phyloP scores from a whole-genome alignment of 2,113 vertebrate genomes.

The Cervus canadensis region DNA sequence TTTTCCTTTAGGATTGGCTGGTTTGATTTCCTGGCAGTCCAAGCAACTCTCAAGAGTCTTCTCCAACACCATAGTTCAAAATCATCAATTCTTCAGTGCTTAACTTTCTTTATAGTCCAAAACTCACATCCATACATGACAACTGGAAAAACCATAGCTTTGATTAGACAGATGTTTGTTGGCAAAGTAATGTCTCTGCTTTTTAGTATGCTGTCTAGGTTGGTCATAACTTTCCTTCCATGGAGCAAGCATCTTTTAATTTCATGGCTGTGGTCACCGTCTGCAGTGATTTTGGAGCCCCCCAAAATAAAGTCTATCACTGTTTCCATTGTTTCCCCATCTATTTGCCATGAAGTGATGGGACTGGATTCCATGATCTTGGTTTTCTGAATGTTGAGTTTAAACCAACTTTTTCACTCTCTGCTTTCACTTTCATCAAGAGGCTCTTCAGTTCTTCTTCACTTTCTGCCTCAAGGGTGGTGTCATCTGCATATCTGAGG shows the following conservation, averaged over 20 bases:
- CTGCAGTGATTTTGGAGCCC: not conserved
- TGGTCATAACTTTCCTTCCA: not conserved
- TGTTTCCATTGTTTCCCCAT: not conserved
- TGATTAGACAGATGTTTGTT: rapidly evolving
- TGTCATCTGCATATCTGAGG: not conserved
- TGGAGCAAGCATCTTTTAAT: not conserved
- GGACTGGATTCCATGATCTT: not conserved
- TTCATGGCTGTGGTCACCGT: not conserved
- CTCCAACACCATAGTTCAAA: not conserved
- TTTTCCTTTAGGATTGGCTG: not conserved
- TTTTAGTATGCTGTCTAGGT: not conserved
- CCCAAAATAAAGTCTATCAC: not conserved
- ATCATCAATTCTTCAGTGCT: not conserved
- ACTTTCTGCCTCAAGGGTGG: rapidly evolving
- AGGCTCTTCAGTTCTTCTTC: not conserved
- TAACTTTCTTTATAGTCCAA: not conserved
- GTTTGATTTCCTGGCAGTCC: not conserved
- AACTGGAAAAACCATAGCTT: rapidly evolving
- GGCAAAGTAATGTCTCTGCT: not conserved
- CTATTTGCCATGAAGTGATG: not conserved
- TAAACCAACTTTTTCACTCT: not conserved
- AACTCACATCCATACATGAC: not conserved
- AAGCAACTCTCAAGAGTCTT: not conserved
- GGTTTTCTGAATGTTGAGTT: not conserved
- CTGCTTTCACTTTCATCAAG: not conserved